Conservation (phyloP, 2,888 invertebrate species). For the Imbricaverruca yamaguchii region DNA sequence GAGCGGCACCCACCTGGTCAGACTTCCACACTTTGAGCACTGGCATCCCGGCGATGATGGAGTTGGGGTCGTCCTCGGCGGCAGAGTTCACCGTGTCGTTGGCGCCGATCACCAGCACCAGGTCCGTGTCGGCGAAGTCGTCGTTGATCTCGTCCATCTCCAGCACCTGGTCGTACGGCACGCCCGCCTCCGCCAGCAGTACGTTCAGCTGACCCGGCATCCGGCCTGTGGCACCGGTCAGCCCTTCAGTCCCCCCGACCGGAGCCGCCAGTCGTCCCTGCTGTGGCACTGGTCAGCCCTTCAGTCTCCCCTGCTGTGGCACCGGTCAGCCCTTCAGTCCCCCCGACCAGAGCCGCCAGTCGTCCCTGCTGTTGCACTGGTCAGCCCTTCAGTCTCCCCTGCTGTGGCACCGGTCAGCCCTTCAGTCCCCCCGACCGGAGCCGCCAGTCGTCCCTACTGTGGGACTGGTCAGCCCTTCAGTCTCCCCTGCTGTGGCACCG, state of each 20-base stretch:
- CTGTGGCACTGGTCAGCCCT: too few species aligned
- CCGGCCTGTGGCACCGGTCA: conserved; percentile 51
- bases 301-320: too few species aligned
- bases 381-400: too few species aligned
- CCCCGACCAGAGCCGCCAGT: too few species aligned
- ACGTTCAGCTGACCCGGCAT: conserved; percentile 91
- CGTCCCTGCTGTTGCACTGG: too few species aligned
- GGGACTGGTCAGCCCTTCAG: too few species aligned
- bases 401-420: conserved; percentile 42
- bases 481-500: conserved; percentile 47
- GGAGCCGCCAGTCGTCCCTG: too few species aligned
- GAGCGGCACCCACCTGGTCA: conserved; percentile 55
- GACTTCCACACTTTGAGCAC: conserved; percentile 81
- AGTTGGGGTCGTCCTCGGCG: conserved; percentile 82
- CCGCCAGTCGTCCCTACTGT: too few species aligned
- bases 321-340: too few species aligned
- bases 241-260: too few species aligned
- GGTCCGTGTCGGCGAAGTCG: conserved; percentile 73
- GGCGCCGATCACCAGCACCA: conserved; percentile 77
- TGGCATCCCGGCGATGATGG: conserved; percentile 88
- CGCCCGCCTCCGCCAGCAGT: conserved; percentile 85
- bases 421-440: too few species aligned
- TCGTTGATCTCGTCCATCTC: conserved; percentile 92
- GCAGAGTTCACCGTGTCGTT: conserved; percentile 89
- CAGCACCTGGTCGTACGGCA: conserved; percentile 76